Base-by-base conservation (phyloP, 2,888 invertebrate species). In the Acronicta alni region DNA sequence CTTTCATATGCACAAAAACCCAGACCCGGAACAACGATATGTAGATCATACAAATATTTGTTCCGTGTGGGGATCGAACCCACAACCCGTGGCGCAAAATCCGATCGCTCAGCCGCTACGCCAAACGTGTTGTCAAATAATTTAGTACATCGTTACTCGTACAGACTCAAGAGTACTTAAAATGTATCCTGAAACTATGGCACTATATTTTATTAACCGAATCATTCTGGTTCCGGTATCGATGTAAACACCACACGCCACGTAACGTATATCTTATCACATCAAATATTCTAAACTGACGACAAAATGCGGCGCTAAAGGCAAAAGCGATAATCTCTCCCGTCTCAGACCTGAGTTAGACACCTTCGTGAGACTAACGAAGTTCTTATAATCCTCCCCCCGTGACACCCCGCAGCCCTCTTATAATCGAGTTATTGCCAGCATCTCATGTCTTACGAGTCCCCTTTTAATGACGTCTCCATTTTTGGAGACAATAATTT, bases 351-450 rank as follows among this genome's bases (percentile, higher is more conserved):
- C 86, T 84, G 90, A 90, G 88, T 89, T 87, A 91, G 89, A 91
- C 91, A 92, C 92, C 92, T 92, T 86, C 90, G 88, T 79, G 88
- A 89, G 89, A 84, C 91, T 93, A 93, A 93, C 92, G 91, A 93
- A 93, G 93, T 93, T 93, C 92, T 91, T 90, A 89, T 90, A 92
- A 92, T 91, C 92, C 89, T 84, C 80, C 82, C 82, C 80, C 79
- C 64, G 66, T 59, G 37, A 48, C 68, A 47, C 57, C 79, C 78
- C 77, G 74, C 76, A 75, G 57, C 75, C 75, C 76, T 65, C 80
- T 76, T 75, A 82, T 93, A 92, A 93, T 92, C 87, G 85, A 91
- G 90, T 93, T 93, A 92, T 89, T 88, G 88, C 88, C 86, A 86
- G 89, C 89, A 90, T 91, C 90, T 89, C 89, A 85, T 85, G 89